A percentile compares a stretch with the other conserved stretches of the same genome.
phyloP scores from a whole-genome alignment of 92 coral and sea anemone species.

The Palythoa caribaeorum region DNA sequence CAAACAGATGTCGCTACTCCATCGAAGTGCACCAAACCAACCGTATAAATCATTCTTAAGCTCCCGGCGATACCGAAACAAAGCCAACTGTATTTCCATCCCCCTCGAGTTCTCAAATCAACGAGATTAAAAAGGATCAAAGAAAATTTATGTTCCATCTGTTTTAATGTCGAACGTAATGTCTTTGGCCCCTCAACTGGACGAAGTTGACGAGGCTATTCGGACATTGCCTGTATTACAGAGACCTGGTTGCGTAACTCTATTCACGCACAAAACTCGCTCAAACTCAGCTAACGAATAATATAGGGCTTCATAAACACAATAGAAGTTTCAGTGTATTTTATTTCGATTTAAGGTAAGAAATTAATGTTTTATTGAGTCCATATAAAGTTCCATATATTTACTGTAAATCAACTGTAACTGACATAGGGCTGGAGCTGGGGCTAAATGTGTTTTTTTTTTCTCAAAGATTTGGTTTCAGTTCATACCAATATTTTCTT shows the following conservation, averaged over 20 bases:
- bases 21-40: slow-evolving; percentile 41
- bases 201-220: slow-evolving; percentile 19
- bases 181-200: slow-evolving; percentile 48
- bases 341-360: too few relatives aligned
- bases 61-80: slow-evolving; percentile 44
- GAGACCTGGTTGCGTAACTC: not conserved
- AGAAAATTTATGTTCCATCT: slow-evolving; percentile 11
- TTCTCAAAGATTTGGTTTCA: too few relatives aligned
- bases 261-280: too few relatives aligned
- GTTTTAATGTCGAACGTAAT: slow-evolving; percentile 37
- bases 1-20: slow-evolving; percentile 34
- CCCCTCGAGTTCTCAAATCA: not conserved
- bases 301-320: too few relatives aligned
- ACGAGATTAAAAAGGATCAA: not conserved
- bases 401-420: too few relatives aligned
- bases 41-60: slow-evolving; percentile 37
- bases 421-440: too few relatives aligned
- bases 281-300: too few relatives aligned
- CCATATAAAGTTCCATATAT: too few relatives aligned
- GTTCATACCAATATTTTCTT: too few relatives aligned
- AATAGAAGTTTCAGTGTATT: too few relatives aligned
- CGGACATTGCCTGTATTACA: slow-evolving; percentile 37
- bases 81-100: not conserved
- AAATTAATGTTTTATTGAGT: too few relatives aligned
- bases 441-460: too few relatives aligned